A percentile compares a stretch with the other conserved stretches of the same genome.
Evolutionary conservation across 2,888 invertebrate genomes (phyloP).

Genomic region (Lithophane ornitopus): DNA sequence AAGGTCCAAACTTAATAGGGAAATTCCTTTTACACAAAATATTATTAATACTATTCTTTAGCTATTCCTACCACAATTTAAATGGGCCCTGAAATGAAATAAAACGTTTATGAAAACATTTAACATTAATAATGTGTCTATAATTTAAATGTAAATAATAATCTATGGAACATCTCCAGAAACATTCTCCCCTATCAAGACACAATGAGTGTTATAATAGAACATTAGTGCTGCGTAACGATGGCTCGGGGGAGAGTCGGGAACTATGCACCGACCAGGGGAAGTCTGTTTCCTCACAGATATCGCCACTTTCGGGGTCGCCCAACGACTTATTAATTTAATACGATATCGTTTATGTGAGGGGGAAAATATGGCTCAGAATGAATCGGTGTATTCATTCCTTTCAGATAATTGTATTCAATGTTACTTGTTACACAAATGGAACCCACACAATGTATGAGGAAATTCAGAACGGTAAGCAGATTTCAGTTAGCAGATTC

Average conservation of each 20-base stretch:
- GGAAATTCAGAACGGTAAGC: conserved; percentile 42
- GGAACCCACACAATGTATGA: conserved; percentile 17
- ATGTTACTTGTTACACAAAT: conserved; percentile 69
- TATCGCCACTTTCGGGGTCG: conserved; percentile 72
- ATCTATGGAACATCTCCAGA: conserved; percentile 29
- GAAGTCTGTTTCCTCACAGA: conserved; percentile 75
- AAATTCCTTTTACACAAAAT: conserved; percentile 35
- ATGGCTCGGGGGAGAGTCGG: conserved; percentile 55
- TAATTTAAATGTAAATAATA: conserved; percentile 43
- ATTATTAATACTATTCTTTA: conserved; percentile 13
- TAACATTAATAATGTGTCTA: conserved; percentile 9
- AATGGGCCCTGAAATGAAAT: background rate
- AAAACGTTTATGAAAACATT: conserved; percentile 16
- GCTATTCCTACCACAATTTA: conserved; percentile 31
- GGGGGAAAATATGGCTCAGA: conserved; percentile 71
- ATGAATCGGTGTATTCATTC: conserved; percentile 69
- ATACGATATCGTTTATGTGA: conserved; percentile 74
- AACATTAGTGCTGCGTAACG: conserved; percentile 75
- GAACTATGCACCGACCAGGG: conserved; percentile 62
- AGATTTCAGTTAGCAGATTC: conserved; percentile 34
- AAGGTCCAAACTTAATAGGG: conserved; percentile 5
- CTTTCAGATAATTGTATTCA: conserved; percentile 69
- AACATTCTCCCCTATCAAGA: conserved; percentile 60
- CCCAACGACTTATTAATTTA: conserved; percentile 80
- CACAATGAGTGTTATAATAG: conserved; percentile 79